A percentile compares a stretch with the other conserved stretches of the same genome.
These are phyloP conservation scores for Erethizon dorsatum DNA, from an alignment of 2,797 vertebrate genomes.

Conservation along the genomic window DNA sequence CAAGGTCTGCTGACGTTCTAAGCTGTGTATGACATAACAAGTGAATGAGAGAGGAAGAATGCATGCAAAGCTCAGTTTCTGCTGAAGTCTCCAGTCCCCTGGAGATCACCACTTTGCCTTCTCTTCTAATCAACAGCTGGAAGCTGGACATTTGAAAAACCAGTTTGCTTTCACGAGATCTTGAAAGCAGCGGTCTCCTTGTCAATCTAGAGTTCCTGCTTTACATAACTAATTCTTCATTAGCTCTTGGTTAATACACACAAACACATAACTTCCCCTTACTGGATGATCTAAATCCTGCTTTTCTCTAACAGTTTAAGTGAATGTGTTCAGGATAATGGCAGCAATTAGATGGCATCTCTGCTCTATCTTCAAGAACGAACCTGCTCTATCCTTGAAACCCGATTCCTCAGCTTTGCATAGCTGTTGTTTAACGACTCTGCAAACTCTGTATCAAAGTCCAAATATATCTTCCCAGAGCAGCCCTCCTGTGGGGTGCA, in stretches of 20 bases:
- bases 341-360: not conserved
- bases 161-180: not conserved
- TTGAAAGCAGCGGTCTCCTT: not conserved
- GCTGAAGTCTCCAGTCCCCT: not conserved
- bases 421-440: not conserved
- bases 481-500: not conserved
- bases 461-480: not conserved
- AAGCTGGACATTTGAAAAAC: not conserved
- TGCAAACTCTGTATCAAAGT: not conserved
- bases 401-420: not conserved
- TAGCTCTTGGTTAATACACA: slow-evolving; percentile 1
- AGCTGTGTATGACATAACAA: not conserved
- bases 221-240: not conserved
- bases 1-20: not conserved
- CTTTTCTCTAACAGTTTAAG: not conserved
- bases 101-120: not conserved
- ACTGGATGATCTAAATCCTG: not conserved
- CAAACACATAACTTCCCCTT: not conserved
- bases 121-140: not conserved
- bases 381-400: not conserved
- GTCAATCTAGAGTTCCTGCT: not conserved
- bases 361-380: not conserved
- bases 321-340: not conserved
- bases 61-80: not conserved
- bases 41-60: not conserved